A percentile compares a stretch with the other conserved stretches of the same genome.
Evolutionary conservation across 2,888 invertebrate genomes (phyloP).

Genomic region (Flexamia atlantica): DNA sequence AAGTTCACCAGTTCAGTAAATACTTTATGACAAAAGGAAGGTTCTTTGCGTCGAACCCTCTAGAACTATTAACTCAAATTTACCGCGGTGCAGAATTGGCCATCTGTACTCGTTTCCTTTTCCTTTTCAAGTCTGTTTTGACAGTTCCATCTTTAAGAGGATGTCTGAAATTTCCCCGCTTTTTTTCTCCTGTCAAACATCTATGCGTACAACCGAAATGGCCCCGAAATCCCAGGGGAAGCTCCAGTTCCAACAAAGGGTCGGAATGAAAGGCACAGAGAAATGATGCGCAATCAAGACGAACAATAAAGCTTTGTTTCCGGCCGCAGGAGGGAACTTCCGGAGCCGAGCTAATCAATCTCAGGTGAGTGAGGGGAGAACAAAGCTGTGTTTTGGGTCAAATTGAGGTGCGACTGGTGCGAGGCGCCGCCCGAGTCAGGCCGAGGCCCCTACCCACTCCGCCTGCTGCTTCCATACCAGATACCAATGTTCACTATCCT

Average conservation of each 20-base stretch:
- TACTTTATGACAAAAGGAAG: too few relatives aligned
- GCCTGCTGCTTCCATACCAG: too few relatives aligned
- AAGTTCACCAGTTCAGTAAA: too few relatives aligned
- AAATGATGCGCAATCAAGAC: slow-evolving; percentile 51
- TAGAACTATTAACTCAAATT: too few relatives aligned
- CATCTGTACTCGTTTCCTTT: neutral
- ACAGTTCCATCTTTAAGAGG: neutral
- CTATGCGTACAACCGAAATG: slow-evolving; percentile 17
- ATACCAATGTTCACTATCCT: too few relatives aligned
- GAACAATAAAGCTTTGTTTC: slow-evolving; percentile 44
- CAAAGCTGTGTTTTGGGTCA: slow-evolving; percentile 46
- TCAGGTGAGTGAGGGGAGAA: slow-evolving; percentile 50
- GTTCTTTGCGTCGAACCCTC: too few relatives aligned
- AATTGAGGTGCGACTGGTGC: slow-evolving; percentile 24
- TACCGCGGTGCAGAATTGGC: too few relatives aligned
- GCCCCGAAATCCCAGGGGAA: slow-evolving; percentile 22
- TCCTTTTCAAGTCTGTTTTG: slow-evolving; percentile 24
- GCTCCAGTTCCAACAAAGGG: slow-evolving; percentile 2
- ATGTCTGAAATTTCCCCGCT: neutral
- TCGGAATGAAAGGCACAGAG: neutral
- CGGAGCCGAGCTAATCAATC: slow-evolving; percentile 40
- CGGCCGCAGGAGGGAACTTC: slow-evolving; percentile 19
- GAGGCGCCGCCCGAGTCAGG: slow-evolving; percentile 6
- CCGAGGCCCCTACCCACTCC: too few relatives aligned
- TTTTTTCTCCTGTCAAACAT: neutral